A percentile compares a stretch with the other conserved stretches of the same genome.
Evolutionary conservation across 2,113 vertebrate species (phyloP).

Genomic region (Litocranius walleri): DNA sequence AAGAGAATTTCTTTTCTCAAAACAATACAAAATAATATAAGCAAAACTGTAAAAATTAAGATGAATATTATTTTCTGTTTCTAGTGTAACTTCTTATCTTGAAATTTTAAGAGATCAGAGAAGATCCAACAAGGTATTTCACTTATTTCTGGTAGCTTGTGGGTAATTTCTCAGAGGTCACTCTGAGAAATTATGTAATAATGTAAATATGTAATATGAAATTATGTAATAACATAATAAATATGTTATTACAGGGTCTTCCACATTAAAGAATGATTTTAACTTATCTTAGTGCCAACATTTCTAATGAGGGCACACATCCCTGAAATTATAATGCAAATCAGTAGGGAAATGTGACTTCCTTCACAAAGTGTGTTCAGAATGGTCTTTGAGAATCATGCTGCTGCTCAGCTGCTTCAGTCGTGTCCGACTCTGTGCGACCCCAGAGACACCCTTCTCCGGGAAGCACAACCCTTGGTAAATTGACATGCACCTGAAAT

Average conservation of each 20-base stretch:
- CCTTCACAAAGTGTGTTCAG: neutral
- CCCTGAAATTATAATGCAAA: neutral
- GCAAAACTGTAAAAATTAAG: neutral
- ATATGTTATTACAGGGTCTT: neutral
- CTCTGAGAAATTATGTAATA: neutral
- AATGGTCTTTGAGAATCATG: neutral
- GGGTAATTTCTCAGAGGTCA: neutral
- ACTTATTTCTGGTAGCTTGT: neutral
- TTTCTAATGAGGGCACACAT: constrained; percentile 23
- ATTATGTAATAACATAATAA: neutral
- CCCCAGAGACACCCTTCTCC: too few species aligned
- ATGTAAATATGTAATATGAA: too few species aligned
- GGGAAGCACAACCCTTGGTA: neutral
- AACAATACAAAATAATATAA: neutral
- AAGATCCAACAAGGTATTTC: neutral
- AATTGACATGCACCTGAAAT: neutral
- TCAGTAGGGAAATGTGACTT: neutral
- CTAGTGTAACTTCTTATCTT: neutral
- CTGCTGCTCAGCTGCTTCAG: too few species aligned
- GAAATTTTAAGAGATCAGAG: neutral
- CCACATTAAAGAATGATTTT: constrained; percentile 22
- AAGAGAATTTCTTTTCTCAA: neutral
- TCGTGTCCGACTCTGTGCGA: too few species aligned
- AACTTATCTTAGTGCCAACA: constrained; percentile 8
- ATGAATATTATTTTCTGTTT: neutral